phyloP scores from a whole-genome alignment of 2,797 vertebrate species.

The Lagorchestes hirsutus region DNA sequence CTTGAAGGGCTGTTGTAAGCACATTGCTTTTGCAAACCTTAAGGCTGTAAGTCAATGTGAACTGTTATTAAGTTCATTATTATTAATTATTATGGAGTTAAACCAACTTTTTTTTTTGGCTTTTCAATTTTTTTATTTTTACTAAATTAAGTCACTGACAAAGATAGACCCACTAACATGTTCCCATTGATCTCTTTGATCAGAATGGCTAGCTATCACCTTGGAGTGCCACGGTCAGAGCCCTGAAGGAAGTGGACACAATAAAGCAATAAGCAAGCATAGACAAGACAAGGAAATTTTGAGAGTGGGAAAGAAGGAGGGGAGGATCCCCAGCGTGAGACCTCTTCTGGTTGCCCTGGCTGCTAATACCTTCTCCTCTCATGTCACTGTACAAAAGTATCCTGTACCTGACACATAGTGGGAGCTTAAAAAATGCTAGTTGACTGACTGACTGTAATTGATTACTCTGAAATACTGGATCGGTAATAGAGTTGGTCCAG shows the following conservation, averaged over 20 bases:
- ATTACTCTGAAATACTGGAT: neutral
- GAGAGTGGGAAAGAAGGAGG: neutral
- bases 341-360: neutral
- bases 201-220: neutral
- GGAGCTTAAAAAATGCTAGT: neutral
- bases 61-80: neutral
- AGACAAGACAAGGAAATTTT: neutral
- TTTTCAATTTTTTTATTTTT: neutral
- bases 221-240: slow-evolving; percentile 5
- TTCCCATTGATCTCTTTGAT: slow-evolving; percentile 15
- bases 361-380: neutral
- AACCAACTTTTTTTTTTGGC: neutral
- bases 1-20: neutral
- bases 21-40: neutral
- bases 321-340: rapidly evolving
- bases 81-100: neutral
- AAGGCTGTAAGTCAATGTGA: neutral
- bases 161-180: neutral
- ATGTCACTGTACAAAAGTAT: neutral
- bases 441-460: neutral
- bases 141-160: neutral
- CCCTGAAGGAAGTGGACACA: neutral
- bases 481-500: neutral
- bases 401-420: neutral
- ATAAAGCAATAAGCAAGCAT: neutral